Conservation (phyloP, 2,113 vertebrate genomes). For the Polypterus senegalus region DNA sequence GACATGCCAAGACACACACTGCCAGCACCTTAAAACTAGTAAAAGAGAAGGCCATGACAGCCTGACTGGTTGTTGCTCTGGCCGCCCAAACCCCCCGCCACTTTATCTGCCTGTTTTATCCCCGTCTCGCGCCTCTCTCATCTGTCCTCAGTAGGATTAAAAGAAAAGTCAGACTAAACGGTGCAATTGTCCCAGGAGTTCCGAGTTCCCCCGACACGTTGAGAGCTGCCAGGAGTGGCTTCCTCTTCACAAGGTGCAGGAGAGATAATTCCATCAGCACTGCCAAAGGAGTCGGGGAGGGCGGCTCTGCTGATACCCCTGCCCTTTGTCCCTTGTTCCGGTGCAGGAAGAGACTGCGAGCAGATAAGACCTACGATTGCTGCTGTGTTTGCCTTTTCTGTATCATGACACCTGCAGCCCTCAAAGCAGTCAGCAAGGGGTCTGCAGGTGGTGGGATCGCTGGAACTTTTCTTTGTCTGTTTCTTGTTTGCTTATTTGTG, state of each 20-base stretch:
- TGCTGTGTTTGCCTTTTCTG: slow-evolving; percentile 6
- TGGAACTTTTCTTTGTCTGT: too few species aligned
- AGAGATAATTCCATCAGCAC: slow-evolving; percentile 51
- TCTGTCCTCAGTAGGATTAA: slow-evolving; percentile 29
- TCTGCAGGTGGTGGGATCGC: too few species aligned
- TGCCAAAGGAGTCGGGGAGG: slow-evolving; percentile 47
- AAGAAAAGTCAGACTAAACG: slow-evolving; percentile 31
- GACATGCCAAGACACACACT: too few species aligned
- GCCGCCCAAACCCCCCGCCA: too few species aligned
- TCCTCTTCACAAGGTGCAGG: slow-evolving; percentile 43
- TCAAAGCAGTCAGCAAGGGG: too few species aligned
- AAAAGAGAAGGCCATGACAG: too few species aligned
- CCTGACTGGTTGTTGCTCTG: too few species aligned
- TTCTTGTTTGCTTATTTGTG: too few species aligned
- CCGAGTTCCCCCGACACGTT: slow-evolving; percentile 28
- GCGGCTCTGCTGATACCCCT: slow-evolving; percentile 26
- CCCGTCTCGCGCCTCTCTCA: neutral
- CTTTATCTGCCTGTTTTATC: too few species aligned
- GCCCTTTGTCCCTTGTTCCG: slow-evolving; percentile 8
- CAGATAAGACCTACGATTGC: slow-evolving; percentile 11
- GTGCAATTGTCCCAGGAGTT: slow-evolving; percentile 34
- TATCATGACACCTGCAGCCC: slow-evolving; percentile 10
- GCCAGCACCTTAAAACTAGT: too few species aligned
- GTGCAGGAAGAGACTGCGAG: slow-evolving; percentile 17
- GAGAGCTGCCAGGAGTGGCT: slow-evolving; percentile 43